These are phyloP conservation scores for Seladonia tumulorum DNA, from an alignment of 2,888 invertebrate species.

Conservation along the genomic window DNA sequence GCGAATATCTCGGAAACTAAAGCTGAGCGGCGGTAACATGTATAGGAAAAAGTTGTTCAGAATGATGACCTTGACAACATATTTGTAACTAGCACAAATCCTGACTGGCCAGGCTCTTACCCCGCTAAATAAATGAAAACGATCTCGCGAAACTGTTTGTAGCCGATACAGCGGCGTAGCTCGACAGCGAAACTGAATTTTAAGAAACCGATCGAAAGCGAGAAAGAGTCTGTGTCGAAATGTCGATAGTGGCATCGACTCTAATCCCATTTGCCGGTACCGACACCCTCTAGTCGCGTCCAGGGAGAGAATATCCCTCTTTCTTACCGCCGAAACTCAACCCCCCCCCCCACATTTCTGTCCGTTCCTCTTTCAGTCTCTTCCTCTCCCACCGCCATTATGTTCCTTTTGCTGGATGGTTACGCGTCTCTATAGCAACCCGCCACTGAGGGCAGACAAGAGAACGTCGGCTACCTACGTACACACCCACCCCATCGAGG, in stretches of 20 bases:
- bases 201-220: not conserved
- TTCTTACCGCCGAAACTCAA: slow-evolving; percentile 62
- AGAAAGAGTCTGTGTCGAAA: slow-evolving; percentile 8
- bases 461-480: slow-evolving; percentile 67
- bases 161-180: not conserved
- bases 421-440: slow-evolving; percentile 82
- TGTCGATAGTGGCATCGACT: slow-evolving; percentile 38
- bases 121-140: not conserved
- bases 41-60: no score
- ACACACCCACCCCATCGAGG: slow-evolving; percentile 35
- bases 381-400: slow-evolving; percentile 75
- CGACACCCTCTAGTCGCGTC: slow-evolving; percentile 28
- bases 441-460: slow-evolving; percentile 74
- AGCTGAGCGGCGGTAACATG: no score
- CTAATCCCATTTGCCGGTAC: slow-evolving; percentile 50
- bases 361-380: slow-evolving; percentile 68
- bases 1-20: no score
- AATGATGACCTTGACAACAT: no score
- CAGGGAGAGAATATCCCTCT: slow-evolving; percentile 52
- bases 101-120: not conserved
- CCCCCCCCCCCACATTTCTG: slow-evolving; percentile 61
- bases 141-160: not conserved
- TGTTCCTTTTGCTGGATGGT: slow-evolving; percentile 73
- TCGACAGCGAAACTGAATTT: not conserved
- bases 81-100: no score